Evolutionary conservation across 2,888 invertebrate genomes (phyloP), one percentile per base, ranked within the genome.

Genomic region (Aporophyla lueneburgensis): DNA sequence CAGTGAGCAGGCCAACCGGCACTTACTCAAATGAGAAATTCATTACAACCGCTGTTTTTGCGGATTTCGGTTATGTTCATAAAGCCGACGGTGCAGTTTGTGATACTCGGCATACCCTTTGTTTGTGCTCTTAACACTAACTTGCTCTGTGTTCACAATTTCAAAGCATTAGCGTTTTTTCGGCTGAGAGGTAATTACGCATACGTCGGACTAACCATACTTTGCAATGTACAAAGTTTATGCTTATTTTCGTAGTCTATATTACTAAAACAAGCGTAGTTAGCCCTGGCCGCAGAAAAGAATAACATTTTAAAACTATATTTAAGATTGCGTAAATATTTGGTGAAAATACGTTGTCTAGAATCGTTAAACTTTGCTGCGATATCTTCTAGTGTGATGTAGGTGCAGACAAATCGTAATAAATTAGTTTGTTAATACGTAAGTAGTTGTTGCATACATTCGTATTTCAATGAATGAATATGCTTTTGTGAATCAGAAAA

Each of bases 31-130:
- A 84, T 87, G 80, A 83, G 84, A 83, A 78, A 85, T 83, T 80
- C 81, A 82, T 81, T 82, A 80, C 81, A 74, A 80, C 75, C 73
- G 76, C 82, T 84, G 87, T 88, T 89, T 90, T 88, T 88, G 88
- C 80, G 79, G 81, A 83, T 88, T 81, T 84, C 72, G 65, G 84
- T 84, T 83, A 76, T 85, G 81, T 85, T 81, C 76, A 78, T 83
- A 83, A 79, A 80, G 81, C 78, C 68, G 83, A 81, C 83, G 79
- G 78, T 84, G 84, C 85, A 85, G 74, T 82, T 85, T 85, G 83
- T 79, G 75, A 74, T 80, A 76, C 63, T 74, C 71, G 58, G 68
- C 75, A 68, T 61, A 71, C 71, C 67, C 80, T 87, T 85, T 84
- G 86, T 87, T 85, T 83, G 81, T 68, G 73, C 80, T 83, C 76